Evolutionary conservation across 2,113 vertebrate species (phyloP).

Genomic region (Catharus bicknelli): DNA sequence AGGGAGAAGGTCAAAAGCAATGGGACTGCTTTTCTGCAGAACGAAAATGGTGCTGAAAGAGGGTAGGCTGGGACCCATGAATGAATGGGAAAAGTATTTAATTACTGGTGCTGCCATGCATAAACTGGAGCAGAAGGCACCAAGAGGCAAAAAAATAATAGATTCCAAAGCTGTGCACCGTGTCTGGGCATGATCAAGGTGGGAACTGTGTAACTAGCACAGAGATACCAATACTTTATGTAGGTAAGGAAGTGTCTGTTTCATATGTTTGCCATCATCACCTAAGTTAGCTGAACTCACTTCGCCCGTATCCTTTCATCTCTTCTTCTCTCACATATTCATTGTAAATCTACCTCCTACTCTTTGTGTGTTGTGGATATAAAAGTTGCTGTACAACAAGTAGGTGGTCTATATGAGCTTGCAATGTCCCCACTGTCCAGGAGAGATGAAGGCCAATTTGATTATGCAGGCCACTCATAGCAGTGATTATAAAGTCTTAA

Average conservation of each 20-base stretch:
- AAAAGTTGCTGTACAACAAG: not conserved
- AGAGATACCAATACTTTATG: not conserved
- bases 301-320: not conserved
- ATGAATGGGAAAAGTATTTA: not conserved
- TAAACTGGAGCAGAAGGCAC: not conserved
- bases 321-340: not conserved
- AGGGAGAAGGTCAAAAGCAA: not conserved
- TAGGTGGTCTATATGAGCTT: not conserved
- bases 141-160: not conserved
- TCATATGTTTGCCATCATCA: not conserved
- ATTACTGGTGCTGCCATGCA: not conserved
- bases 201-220: not conserved
- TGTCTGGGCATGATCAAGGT: not conserved
- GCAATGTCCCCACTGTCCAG: not conserved
- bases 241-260: not conserved
- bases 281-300: not conserved
- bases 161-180: accelerated
- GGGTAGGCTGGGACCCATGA: not conserved
- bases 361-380: not conserved
- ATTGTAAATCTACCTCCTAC: not conserved
- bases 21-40: not conserved
- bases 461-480: conserved; percentile 1
- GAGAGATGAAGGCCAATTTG: not conserved
- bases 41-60: not conserved
- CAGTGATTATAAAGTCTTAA: conserved; percentile 33